Percentiles rank a stretch among this genome's conserved stretches.
Evolutionary conservation across 2,113 vertebrate species (phyloP).

Genomic region (Antennarius striatus): DNA sequence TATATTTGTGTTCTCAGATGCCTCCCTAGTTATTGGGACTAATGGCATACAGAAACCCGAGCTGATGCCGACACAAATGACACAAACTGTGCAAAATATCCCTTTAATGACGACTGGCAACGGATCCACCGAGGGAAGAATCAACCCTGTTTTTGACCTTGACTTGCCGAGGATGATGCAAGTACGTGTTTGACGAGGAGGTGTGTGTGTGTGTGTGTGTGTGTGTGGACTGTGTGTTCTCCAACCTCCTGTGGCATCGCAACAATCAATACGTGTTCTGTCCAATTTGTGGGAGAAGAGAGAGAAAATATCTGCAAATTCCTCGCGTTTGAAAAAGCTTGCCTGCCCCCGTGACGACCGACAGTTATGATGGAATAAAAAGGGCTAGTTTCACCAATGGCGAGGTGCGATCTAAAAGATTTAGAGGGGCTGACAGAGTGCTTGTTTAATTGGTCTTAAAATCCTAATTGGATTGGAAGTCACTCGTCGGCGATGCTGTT

Average conservation of each 20-base stretch:
- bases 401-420: neutral
- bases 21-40: constrained; percentile 22
- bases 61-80: neutral
- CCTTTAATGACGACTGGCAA: constrained; percentile 13
- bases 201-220: neutral
- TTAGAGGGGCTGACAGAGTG: constrained; percentile 17
- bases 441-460: constrained; percentile 36
- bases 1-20: constrained; percentile 35
- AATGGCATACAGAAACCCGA: constrained; percentile 33
- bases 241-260: neutral
- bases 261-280: too few relatives aligned
- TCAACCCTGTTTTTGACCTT: constrained; percentile 50
- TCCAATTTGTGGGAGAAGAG: too few relatives aligned
- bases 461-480: constrained; percentile 36
- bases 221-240: constrained; percentile 17
- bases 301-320: too few relatives aligned
- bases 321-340: too few relatives aligned
- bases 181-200: constrained; percentile 3
- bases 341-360: too few relatives aligned
- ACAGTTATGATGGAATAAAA: constrained; percentile 7
- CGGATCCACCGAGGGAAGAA: neutral
- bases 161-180: constrained; percentile 30
- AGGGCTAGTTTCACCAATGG: constrained; percentile 1
- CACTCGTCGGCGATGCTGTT: constrained; percentile 17
- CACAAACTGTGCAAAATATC: neutral